Conservation (phyloP, 2,797 vertebrate genomes). For the Gadopsis marmoratus region DNA sequence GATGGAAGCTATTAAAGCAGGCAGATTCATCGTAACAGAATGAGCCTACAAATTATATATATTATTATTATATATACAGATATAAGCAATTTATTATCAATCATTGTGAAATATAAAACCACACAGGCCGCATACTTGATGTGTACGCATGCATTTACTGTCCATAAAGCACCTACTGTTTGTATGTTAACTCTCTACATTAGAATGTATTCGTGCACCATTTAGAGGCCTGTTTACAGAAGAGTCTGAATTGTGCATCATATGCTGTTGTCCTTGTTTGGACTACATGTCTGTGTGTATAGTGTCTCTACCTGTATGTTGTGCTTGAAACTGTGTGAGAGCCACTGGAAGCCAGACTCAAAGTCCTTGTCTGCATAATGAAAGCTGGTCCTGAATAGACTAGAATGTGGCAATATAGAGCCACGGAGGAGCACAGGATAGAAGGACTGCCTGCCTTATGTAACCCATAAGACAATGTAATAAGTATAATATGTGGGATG, state of each 20-base stretch:
- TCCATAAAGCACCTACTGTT: background rate
- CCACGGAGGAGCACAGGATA: background rate
- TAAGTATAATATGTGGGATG: too few relatives aligned
- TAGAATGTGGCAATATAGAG: too few relatives aligned
- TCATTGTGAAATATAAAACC: background rate
- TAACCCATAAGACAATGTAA: too few relatives aligned
- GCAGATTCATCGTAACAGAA: background rate
- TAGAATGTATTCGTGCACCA: background rate
- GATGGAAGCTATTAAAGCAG: slow-evolving; percentile 5
- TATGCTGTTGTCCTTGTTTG: background rate
- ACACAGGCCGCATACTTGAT: background rate
- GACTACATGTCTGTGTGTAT: background rate
- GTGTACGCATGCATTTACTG: background rate
- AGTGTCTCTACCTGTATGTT: too few relatives aligned
- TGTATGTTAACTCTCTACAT: background rate
- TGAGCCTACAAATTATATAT: background rate
- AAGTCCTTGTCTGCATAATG: too few relatives aligned
- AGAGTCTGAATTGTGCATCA: too few relatives aligned
- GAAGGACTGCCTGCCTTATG: background rate
- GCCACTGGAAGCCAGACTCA: too few relatives aligned
- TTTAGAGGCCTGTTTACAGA: too few relatives aligned
- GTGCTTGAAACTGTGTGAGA: too few relatives aligned
- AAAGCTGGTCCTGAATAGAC: too few relatives aligned
- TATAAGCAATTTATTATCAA: background rate
- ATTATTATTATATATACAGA: too few relatives aligned